Evolutionary conservation across 2,888 invertebrate genomes (phyloP).

Genomic region (Andricus curvator): DNA sequence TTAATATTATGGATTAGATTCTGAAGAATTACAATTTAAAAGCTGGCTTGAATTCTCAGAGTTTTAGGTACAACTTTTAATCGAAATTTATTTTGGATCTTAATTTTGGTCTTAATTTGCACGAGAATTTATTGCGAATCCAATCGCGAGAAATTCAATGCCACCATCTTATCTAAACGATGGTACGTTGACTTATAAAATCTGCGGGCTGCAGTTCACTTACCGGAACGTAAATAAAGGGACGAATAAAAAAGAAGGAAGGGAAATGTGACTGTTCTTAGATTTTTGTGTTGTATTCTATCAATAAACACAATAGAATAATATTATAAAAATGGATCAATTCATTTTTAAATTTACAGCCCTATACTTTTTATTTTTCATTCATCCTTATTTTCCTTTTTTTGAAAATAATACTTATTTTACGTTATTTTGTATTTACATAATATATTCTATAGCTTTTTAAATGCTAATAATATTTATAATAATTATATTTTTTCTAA

Average conservation of each 20-base stretch:
- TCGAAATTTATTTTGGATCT: background rate
- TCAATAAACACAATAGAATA: constrained; percentile 45
- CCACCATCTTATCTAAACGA: constrained; percentile 17
- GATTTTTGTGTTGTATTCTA: constrained; percentile 37
- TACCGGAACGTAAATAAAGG: constrained; percentile 23
- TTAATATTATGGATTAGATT: background rate
- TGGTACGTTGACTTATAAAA: constrained; percentile 31
- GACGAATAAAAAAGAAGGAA: constrained; percentile 35
- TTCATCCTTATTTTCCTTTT: background rate
- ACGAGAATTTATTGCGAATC: background rate
- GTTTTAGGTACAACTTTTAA: too few relatives aligned
- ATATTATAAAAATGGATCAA: constrained; percentile 11
- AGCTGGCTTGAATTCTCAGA: too few relatives aligned
- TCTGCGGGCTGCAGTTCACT: constrained; percentile 30
- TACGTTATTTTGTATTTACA: background rate
- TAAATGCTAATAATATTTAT: too few relatives aligned
- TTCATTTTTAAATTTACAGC: background rate
- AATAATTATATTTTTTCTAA: too few relatives aligned
- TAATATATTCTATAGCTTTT: background rate
- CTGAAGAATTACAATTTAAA: background rate
- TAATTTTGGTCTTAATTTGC: background rate
- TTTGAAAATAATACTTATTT: background rate
- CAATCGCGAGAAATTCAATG: constrained; percentile 8
- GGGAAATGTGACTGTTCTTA: constrained; percentile 40
- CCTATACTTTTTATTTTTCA: background rate